These are phyloP conservation scores for Rhadinocentrus ornatus DNA, from an alignment of 2,797 vertebrate genomes.

Conservation along the genomic window DNA sequence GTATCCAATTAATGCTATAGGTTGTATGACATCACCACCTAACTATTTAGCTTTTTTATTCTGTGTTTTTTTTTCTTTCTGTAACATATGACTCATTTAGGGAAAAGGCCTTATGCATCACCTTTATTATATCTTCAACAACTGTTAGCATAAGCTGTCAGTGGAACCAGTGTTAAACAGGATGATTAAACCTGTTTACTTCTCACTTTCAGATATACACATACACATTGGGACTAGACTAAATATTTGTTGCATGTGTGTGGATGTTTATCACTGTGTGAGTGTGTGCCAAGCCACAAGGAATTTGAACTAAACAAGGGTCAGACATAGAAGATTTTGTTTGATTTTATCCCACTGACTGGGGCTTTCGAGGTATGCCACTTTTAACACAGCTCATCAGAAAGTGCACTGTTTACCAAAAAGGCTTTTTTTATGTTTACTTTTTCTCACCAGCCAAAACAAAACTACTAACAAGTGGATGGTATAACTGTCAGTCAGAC, in stretches of 20 bases:
- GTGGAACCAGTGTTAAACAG: conserved; percentile 54
- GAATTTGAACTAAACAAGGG: conserved; percentile 34
- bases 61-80: background rate
- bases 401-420: background rate
- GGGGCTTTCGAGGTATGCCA: background rate
- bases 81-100: conserved; percentile 22
- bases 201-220: conserved; percentile 40
- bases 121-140: conserved; percentile 35
- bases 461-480: conserved; percentile 18
- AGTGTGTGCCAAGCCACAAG: conserved; percentile 29
- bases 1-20: conserved; percentile 67
- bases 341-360: conserved; percentile 18
- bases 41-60: conserved; percentile 47
- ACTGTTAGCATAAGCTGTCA: conserved; percentile 63
- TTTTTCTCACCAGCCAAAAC: conserved; percentile 2
- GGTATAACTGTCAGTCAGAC: background rate
- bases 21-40: conserved; percentile 58
- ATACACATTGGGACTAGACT: conserved; percentile 43
- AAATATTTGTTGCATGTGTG: conserved; percentile 37
- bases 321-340: conserved; percentile 26
- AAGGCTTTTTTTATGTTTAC: background rate
- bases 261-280: conserved; percentile 21
- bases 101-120: conserved; percentile 9
- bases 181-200: conserved; percentile 69
- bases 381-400: conserved; percentile 7